These are phyloP conservation scores for Clavelina lepadiformis DNA, from an alignment of 23 tunicate genomes.

Conservation along the genomic window DNA sequence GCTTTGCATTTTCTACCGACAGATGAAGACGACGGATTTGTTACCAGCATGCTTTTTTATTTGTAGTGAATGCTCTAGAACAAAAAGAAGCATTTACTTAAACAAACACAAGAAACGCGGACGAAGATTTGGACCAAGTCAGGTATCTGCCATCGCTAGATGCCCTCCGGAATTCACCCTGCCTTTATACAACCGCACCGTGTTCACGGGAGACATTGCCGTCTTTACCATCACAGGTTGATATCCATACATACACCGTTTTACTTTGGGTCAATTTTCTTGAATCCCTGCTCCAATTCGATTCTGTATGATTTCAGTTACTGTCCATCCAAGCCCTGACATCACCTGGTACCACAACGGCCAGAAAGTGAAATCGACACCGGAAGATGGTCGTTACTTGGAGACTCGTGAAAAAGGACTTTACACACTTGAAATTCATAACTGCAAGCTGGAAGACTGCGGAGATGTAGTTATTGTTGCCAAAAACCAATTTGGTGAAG, in stretches of 20 bases:
- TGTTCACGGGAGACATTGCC: slow-evolving; percentile 74
- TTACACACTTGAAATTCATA: slow-evolving; percentile 60
- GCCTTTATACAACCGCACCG: slow-evolving; percentile 89
- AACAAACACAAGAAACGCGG: slow-evolving; percentile 61
- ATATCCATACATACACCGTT: background rate
- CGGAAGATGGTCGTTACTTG: slow-evolving; percentile 53
- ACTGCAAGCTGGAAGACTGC: slow-evolving; percentile 59
- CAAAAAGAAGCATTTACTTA: slow-evolving; percentile 70
- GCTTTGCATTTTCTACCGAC: background rate
- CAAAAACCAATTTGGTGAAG: slow-evolving; percentile 83
- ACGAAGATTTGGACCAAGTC: slow-evolving; percentile 45
- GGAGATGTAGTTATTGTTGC: slow-evolving; percentile 82
- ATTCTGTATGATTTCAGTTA: slow-evolving; percentile 33
- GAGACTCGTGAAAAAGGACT: slow-evolving; percentile 76
- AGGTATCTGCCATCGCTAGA: slow-evolving; percentile 32
- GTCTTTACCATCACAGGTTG: slow-evolving; percentile 77
- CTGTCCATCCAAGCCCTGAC: slow-evolving; percentile 90
- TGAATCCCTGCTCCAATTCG: background rate
- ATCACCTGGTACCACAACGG: slow-evolving; percentile 96
- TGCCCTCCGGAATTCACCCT: slow-evolving; percentile 94
- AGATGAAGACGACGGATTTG: background rate
- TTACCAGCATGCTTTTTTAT: background rate
- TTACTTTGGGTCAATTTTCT: background rate
- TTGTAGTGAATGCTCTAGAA: slow-evolving; percentile 74
- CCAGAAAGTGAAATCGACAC: slow-evolving; percentile 50